Conservation (phyloP, 2,888 invertebrate genomes). For the Eledone cirrhosa region DNA sequence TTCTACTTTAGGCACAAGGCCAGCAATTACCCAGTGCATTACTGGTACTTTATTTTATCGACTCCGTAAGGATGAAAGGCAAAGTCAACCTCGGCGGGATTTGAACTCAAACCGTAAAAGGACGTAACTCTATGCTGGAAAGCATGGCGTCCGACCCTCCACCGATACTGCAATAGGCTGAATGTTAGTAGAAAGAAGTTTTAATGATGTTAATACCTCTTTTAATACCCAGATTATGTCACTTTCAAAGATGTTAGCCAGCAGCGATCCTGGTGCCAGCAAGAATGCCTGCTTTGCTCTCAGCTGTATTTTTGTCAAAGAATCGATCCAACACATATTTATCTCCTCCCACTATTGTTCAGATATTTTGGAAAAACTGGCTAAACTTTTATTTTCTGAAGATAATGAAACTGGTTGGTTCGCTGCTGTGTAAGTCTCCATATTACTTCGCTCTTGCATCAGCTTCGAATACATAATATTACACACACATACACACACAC, state of each 20-base stretch:
- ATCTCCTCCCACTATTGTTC: slow-evolving; percentile 56
- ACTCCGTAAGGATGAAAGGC: too few species aligned
- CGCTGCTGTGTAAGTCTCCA: slow-evolving; percentile 64
- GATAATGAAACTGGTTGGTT: slow-evolving; percentile 66
- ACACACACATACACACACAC: too few species aligned
- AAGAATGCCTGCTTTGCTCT: slow-evolving; percentile 67
- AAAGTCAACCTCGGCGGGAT: too few species aligned
- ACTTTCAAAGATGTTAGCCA: slow-evolving; percentile 63
- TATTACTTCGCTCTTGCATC: neutral
- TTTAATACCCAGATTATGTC: slow-evolving; percentile 55
- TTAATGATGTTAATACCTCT: neutral
- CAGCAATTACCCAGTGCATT: too few species aligned
- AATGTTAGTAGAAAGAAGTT: too few species aligned
- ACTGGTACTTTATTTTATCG: too few species aligned
- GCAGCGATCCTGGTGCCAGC: slow-evolving; percentile 63
- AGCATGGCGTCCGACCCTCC: too few species aligned
- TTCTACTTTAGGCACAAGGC: too few species aligned
- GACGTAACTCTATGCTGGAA: too few species aligned
- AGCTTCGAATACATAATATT: too few species aligned
- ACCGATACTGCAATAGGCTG: too few species aligned
- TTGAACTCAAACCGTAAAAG: too few species aligned
- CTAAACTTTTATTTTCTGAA: slow-evolving; percentile 55
- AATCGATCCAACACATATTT: slow-evolving; percentile 60
- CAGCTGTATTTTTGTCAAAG: slow-evolving; percentile 65
- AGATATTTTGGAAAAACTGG: slow-evolving; percentile 57